Evolutionary conservation across 1,140 invertebrate genomes (phyloP).

Genomic region (Pogonomyrmex barbatus): DNA sequence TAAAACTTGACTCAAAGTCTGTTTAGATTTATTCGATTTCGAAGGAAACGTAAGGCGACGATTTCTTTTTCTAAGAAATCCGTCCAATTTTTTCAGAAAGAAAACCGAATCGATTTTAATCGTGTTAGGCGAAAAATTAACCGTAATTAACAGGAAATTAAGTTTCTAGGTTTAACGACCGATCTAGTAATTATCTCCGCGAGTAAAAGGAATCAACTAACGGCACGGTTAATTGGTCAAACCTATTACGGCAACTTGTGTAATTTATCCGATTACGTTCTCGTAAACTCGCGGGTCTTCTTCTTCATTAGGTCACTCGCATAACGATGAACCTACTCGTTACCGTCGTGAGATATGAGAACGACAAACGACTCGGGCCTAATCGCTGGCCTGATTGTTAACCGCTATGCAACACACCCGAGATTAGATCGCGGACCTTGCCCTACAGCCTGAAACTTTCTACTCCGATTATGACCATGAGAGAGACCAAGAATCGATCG

Average conservation of each 20-base stretch:
- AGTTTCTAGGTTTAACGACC: constrained; percentile 63
- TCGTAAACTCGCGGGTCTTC: neutral
- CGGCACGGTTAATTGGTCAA: constrained; percentile 2
- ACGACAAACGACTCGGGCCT: neutral
- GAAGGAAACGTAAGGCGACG: neutral
- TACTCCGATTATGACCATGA: neutral
- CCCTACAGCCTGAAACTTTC: constrained; percentile 12
- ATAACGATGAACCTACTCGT: neutral
- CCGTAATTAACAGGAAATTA: constrained; percentile 60
- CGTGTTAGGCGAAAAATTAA: constrained; percentile 40
- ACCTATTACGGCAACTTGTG: neutral
- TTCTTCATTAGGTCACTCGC: neutral
- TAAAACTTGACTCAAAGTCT: neutral
- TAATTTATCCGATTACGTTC: neutral
- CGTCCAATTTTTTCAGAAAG: neutral
- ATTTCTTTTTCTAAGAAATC: neutral
- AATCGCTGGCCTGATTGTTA: neutral
- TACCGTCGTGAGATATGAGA: neutral
- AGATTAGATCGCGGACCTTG: constrained; percentile 6
- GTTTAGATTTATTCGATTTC: neutral
- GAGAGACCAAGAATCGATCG: neutral
- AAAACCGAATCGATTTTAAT: neutral
- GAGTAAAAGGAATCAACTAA: neutral
- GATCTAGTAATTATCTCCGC: constrained; percentile 1
- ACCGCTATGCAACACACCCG: neutral